phyloP scores from a whole-genome alignment of 2,888 invertebrate genomes.

The Blomia tropicalis region DNA sequence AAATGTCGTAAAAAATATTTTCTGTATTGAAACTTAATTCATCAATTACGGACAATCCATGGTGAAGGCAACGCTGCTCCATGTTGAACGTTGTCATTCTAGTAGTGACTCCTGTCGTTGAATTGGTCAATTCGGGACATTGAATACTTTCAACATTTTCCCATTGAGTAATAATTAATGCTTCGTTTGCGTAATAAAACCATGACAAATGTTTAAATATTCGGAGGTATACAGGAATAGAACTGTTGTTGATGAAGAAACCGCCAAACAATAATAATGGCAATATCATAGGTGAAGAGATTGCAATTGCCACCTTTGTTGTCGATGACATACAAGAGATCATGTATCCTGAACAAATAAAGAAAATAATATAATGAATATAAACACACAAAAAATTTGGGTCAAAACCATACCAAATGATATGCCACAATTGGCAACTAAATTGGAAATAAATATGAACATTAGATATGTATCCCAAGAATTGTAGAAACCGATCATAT shows the following conservation, averaged over 20 bases:
- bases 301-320: constrained; percentile 69
- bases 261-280: constrained; percentile 89
- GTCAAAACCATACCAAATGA: constrained; percentile 18
- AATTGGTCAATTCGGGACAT: neutral
- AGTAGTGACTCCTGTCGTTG: neutral
- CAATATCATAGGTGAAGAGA: constrained; percentile 78
- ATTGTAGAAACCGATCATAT: constrained; percentile 52
- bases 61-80: neutral
- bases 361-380: neutral
- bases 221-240: constrained; percentile 17
- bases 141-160: constrained; percentile 15
- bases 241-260: constrained; percentile 65
- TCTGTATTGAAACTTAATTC: constrained; percentile 6
- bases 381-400: neutral
- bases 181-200: constrained; percentile 23
- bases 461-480: constrained; percentile 7
- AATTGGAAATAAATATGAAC: neutral
- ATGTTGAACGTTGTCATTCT: neutral
- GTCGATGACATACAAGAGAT: constrained; percentile 70
- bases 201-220: constrained; percentile 23
- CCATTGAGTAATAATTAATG: constrained; percentile 24
- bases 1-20: constrained; percentile 3
- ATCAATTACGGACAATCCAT: constrained; percentile 11
- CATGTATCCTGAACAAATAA: constrained; percentile 53
- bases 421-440: constrained; percentile 22